Base-by-base conservation (phyloP, 1,140 invertebrate species). In the Grapholita molesta region DNA sequence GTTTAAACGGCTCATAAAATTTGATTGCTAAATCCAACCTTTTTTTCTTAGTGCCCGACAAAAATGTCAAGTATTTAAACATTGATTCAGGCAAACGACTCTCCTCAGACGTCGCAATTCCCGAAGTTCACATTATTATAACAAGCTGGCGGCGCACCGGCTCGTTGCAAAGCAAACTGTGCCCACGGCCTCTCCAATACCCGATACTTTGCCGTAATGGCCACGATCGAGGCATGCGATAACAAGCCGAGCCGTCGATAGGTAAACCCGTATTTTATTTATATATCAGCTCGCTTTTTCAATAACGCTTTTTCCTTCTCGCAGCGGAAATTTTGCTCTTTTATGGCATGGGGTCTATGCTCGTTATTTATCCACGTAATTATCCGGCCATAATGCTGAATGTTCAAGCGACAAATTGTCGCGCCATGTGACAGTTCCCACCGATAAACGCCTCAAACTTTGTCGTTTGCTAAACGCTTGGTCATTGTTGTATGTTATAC, bases 191-290 rank as follows among this genome's bases (percentile, higher is more conserved):
- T 74, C 75, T 74, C 77, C 76, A 85, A 91, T 91, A 91, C 86
- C 88, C 83, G 82, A 85, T 83, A 90, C 83, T 91, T 91, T 91
- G 81, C 76, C 76, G 80, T 89, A 89, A 89, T 88, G 83, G 82
- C 84, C 73, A 66, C 79, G 85, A 88, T 89, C 79, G 70, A 86
- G 88, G 89, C 89, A 91, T 90, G 85, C 88, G 89, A 91, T 90
- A 91, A 91, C 89, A 91, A 91, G 86, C 85, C 89, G 88, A 91
- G 86, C 85, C 89, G 88, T 82, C 89, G 88, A 91, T 91, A 91
- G 88, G 86, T 90, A 87, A 90, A 90, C 89, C 86, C 89, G 89
- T 91, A 91, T 90, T 91, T 91, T 91, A 91, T 90, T 91, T 91
- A 91, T 91, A 90, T 90, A 89, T 88, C 85, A 86, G 82, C 83